Base-by-base conservation (phyloP, 2,113 vertebrate genomes). In the Climacteris rufus region DNA sequence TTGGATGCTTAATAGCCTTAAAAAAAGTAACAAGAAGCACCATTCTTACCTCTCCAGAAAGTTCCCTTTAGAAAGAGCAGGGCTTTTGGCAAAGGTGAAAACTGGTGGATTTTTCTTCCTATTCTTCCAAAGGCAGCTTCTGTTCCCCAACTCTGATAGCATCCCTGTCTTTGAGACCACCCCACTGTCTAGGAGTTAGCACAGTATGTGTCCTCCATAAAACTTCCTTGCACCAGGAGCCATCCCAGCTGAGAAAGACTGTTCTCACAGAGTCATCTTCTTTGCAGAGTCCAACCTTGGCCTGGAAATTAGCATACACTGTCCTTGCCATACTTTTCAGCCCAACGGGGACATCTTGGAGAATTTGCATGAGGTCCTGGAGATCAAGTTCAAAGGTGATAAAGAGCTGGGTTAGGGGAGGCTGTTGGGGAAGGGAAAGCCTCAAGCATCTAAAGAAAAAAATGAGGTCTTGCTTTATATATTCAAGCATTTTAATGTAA, bases 371-470 rank as follows among this genome's bases (percentile, higher is more conserved):
- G 99, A 99, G 96, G 98, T 99, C 91, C 98, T 99, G 85, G 99
- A 99, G 95, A 99, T 99, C 98, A 99, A 98, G 94, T 99, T 99
- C 97, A 99, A 99, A 99, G 99, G 99, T 99, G 97, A 98, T 94
- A 45, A 74, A 79, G 65, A 63, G 44, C 74, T 65, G 75, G 79
- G 42, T n/a, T 78, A 33, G 33, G 84, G 80, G 84, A 84, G n/a
- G 50, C 35, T 65, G 15, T 20, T 68, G 24, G 63, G 87, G 24
- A 59, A 31, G 53, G 71, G 54, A 90, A 84, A 81, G 18, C 16
- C 60, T 83, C 17, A 39, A 72, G 44, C 33, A 64, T 71, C 11
- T 87, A 40, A 63, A 68, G n/a, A 56, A 85, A 89, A 60, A 66
- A 40, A 9, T 2, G 6, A 76, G 15, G 33, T 82, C 28, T 50